Conservation (phyloP, 2,888 invertebrate species). For the Phasia obesa region DNA sequence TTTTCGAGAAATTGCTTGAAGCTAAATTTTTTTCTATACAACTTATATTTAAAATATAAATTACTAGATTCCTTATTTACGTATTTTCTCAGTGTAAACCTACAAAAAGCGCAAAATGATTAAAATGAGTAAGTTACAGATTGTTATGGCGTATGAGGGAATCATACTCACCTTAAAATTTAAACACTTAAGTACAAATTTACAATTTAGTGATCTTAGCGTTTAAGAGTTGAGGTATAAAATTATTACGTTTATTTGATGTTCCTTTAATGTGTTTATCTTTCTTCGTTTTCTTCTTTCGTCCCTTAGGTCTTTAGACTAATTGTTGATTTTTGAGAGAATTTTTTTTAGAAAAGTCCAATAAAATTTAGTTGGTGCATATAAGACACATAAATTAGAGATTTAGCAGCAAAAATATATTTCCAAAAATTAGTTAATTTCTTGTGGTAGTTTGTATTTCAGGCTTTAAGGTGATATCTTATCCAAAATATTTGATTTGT, state of each 20-base stretch:
- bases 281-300: slow-evolving; percentile 59
- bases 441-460: slow-evolving; percentile 72
- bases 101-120: slow-evolving; percentile 27
- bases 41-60: slow-evolving; percentile 71
- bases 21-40: slow-evolving; percentile 76
- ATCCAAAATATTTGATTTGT: slow-evolving; percentile 78
- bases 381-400: slow-evolving; percentile 56
- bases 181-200: slow-evolving; percentile 82
- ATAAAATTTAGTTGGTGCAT: slow-evolving; percentile 39
- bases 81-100: slow-evolving; percentile 67
- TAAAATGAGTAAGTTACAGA: not conserved
- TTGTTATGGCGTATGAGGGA: not conserved
- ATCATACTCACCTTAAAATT: slow-evolving; percentile 78
- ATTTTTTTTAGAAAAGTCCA: slow-evolving; percentile 38
- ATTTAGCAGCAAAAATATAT: slow-evolving; percentile 74
- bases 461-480: slow-evolving; percentile 73
- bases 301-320: slow-evolving; percentile 53
- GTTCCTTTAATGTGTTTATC: slow-evolving; percentile 77
- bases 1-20: slow-evolving; percentile 77
- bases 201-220: slow-evolving; percentile 79
- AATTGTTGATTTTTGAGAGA: slow-evolving; percentile 33
- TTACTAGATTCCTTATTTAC: slow-evolving; percentile 53
- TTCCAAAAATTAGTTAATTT: slow-evolving; percentile 77
- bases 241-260: slow-evolving; percentile 79
- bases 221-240: slow-evolving; percentile 80